Conservation (phyloP, 2,888 invertebrate genomes). For the Lasioglossum pauxillum region DNA sequence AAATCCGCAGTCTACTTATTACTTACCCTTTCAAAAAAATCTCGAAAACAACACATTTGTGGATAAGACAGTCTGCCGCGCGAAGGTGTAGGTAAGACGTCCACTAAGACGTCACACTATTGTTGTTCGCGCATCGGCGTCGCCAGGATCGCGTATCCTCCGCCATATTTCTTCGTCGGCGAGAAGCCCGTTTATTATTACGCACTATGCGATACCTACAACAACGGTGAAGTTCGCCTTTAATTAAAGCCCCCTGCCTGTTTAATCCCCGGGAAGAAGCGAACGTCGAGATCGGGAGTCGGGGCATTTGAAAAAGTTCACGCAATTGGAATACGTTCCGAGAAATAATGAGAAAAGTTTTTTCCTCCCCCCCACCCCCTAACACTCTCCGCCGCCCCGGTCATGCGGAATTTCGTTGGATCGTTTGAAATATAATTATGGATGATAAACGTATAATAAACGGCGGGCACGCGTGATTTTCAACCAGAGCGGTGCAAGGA, state of each 20-base stretch:
- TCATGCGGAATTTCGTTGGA: constrained; percentile 3
- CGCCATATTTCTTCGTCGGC: background rate
- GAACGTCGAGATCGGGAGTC: constrained; percentile 6
- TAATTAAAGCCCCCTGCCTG: constrained; percentile 42
- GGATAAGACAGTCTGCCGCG: background rate
- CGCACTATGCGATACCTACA: constrained; percentile 20
- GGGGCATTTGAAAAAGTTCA: constrained; percentile 26
- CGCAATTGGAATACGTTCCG: constrained; percentile 40
- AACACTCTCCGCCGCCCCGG: background rate
- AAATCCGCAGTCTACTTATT: too few species aligned
- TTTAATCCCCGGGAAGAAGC: constrained; percentile 29
- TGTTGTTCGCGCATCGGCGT: constrained; percentile 37
- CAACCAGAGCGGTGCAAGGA: background rate
- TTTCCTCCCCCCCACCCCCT: background rate
- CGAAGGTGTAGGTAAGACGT: background rate
- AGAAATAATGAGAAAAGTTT: constrained; percentile 59
- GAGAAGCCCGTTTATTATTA: constrained; percentile 40
- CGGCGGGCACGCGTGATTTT: background rate
- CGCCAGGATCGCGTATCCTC: background rate
- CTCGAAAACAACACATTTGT: background rate
- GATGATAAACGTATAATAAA: constrained; percentile 16
- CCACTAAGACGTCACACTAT: constrained; percentile 48
- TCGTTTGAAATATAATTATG: constrained; percentile 40
- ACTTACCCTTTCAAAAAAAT: background rate
- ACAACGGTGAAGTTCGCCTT: constrained; percentile 39